Evolutionary conservation across 2,888 invertebrate species (phyloP).

Genomic region (Lepetodrilus schrolli): DNA sequence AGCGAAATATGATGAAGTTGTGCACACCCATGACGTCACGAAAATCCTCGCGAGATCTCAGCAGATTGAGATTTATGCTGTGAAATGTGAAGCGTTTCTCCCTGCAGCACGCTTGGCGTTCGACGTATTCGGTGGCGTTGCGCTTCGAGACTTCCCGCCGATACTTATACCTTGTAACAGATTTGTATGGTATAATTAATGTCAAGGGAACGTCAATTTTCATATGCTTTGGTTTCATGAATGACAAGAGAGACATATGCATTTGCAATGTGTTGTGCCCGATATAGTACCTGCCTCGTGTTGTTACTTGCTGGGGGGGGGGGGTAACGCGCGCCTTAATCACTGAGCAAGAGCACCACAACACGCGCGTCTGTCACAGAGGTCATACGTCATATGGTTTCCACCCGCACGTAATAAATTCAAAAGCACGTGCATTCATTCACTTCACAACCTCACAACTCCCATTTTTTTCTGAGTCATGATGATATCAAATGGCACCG

Average conservation of each 20-base stretch:
- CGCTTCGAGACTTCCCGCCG: neutral
- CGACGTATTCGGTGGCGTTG: neutral
- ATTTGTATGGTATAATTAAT: slow-evolving; percentile 20
- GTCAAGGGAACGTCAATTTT: slow-evolving; percentile 7
- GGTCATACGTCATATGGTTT: neutral
- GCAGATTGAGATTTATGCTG: slow-evolving; percentile 28
- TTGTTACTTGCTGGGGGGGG: neutral
- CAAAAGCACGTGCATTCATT: neutral
- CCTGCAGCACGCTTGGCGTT: neutral
- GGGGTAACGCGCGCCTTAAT: neutral
- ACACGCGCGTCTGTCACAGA: neutral
- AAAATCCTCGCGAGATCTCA: slow-evolving; percentile 21
- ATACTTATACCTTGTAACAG: neutral
- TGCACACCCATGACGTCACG: slow-evolving; percentile 19
- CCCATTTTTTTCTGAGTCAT: neutral
- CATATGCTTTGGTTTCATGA: neutral
- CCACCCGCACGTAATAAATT: neutral
- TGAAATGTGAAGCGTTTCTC: neutral
- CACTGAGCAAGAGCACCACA: neutral
- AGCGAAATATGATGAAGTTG: slow-evolving; percentile 20
- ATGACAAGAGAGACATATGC: neutral
- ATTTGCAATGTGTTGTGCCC: neutral
- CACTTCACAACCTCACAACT: neutral
- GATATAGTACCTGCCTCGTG: neutral
- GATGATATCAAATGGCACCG: slow-evolving; percentile 2